These are phyloP conservation scores for Pygoscelis antarcticus DNA, from an alignment of 2,113 vertebrate species.

Conservation along the genomic window DNA sequence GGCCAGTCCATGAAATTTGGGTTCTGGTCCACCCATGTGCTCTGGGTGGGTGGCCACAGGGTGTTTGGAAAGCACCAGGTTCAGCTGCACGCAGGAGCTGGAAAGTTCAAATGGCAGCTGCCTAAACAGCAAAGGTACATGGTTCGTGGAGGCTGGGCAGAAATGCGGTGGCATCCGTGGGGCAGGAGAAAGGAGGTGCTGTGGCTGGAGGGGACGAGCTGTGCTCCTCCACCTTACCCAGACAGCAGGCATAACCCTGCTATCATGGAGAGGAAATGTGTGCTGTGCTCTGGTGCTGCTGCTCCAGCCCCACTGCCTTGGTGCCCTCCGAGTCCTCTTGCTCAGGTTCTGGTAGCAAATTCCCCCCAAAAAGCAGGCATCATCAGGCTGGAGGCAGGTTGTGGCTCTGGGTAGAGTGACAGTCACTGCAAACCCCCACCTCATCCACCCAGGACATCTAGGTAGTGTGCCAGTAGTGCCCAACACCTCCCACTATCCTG, in stretches of 20 bases:
- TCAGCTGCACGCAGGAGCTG: not conserved
- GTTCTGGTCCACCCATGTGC: not conserved
- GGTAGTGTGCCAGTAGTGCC: not conserved
- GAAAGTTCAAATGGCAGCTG: not conserved
- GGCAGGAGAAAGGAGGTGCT: not conserved
- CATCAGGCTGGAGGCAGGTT: not conserved
- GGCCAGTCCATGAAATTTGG: not conserved
- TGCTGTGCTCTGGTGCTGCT: not conserved
- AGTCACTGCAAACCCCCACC: not conserved
- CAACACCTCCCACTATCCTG: not conserved
- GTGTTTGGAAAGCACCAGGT: not conserved
- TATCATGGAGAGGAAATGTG: rapidly evolving
- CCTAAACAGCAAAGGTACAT: not conserved
- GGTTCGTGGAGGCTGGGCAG: not conserved
- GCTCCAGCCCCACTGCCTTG: not conserved
- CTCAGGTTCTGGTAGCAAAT: not conserved
- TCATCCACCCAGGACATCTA: not conserved
- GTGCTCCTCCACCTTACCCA: not conserved
- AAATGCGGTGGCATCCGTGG: not conserved
- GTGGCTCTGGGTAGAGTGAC: not conserved
- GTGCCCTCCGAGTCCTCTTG: not conserved
- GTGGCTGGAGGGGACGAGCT: not conserved
- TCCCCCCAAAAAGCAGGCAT: not conserved
- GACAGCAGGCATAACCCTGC: not conserved
- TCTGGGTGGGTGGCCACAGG: not conserved